These are phyloP conservation scores for Sinocyclocheilus anophthalmus DNA, from an alignment of 2,113 vertebrate species.

Conservation along the genomic window DNA sequence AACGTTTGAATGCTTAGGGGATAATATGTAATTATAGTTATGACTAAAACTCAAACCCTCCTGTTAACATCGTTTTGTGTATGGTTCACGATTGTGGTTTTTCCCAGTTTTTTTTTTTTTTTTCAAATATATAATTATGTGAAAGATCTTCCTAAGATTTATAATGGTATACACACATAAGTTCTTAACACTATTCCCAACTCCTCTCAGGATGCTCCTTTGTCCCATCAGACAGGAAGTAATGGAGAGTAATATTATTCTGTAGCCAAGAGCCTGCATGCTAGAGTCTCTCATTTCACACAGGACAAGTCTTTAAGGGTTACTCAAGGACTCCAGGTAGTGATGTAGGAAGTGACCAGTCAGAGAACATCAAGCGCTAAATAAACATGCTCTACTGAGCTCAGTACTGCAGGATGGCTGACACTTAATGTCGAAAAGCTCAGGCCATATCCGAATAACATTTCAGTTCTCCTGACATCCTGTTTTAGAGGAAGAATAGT, in stretches of 20 bases:
- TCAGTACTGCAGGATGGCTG: not conserved
- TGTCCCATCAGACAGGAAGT: not conserved
- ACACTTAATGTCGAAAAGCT: not conserved
- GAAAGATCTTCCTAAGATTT: not conserved
- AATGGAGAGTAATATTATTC: slow-evolving; percentile 19
- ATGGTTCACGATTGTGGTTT: no score
- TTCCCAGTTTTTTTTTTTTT: no score
- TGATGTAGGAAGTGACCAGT: slow-evolving; percentile 11
- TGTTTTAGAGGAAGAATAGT: slow-evolving; percentile 25
- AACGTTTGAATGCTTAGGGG: no score
- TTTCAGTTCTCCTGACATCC: not conserved
- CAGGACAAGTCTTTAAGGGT: slow-evolving; percentile 21
- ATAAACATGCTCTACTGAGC: slow-evolving; percentile 29
- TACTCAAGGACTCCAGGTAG: not conserved
- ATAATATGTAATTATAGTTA: no score
- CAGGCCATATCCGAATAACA: not conserved
- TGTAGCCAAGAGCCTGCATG: slow-evolving; percentile 5
- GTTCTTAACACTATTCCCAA: not conserved
- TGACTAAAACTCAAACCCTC: no score
- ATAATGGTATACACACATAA: not conserved
- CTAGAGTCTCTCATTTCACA: slow-evolving; percentile 20
- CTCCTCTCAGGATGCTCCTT: not conserved
- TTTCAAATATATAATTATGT: not conserved
- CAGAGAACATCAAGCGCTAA: slow-evolving; percentile 18
- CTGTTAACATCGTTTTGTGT: no score